Base-by-base conservation (phyloP, 2,797 vertebrate species). In the Pachyuromys duprasi region DNA sequence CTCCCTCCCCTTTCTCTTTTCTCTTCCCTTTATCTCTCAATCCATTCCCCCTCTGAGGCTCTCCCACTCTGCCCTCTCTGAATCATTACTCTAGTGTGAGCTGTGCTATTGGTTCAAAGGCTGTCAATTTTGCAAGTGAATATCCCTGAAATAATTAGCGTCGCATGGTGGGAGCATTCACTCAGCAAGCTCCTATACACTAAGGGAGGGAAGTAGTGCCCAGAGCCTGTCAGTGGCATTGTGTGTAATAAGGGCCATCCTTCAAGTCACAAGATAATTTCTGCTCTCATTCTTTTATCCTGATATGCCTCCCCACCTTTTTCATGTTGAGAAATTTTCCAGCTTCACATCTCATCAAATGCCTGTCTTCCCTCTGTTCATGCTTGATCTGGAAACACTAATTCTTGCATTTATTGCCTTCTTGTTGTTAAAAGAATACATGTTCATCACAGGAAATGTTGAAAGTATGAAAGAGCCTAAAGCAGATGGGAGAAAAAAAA, bases 341-440 rank as follows among this genome's bases (percentile, higher is more conserved):
- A 88, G 57, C 76, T 92, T 96, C 65, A 60, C 91, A 69, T 93
- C 67, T 96, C 90, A 96, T 93, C 87, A 92, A 87, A 91, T 95
- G 91, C 62, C 42, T 86, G 63, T 2, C 17, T 70, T 94, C 87
- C 42, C 92, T 97, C 95, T 95, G 89, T 95, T 95, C 91, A 26
- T 14, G 18, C 83, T 96, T 88, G 93, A 96, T 91, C 90, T 45
- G 60, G 69, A 91, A 95, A 96, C 49, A 89, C 49, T 79, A 74
- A 75, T 94, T 94, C 93, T 94, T 95, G 95, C 62, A 86, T 92
- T 90, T 89, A 74, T 49, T 65, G n/a, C 93, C 20, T 92, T 92
- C 79, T 92, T 63, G 62, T 76, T 84, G 70, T 87, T 62, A 93
- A 89, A 97, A 74, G 79, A 91, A 95, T 62, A 89, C 72, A 67